These are phyloP conservation scores for Poeciliopsis turneri DNA, from an alignment of 2,797 vertebrate species.

Conservation along the genomic window DNA sequence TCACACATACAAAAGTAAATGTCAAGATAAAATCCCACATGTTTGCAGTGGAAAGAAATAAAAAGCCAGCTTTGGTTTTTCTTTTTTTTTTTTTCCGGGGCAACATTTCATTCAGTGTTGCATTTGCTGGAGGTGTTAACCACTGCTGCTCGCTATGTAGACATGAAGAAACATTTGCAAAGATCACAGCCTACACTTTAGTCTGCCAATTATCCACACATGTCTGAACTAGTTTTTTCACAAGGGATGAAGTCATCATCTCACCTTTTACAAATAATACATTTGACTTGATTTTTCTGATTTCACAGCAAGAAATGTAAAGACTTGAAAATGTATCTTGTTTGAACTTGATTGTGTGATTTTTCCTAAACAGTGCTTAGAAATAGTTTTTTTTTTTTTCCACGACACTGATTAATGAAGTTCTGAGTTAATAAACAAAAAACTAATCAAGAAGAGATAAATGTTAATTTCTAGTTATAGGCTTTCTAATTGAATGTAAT, in stretches of 20 bases:
- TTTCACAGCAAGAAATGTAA: background rate
- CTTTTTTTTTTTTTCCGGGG: background rate
- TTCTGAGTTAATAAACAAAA: background rate
- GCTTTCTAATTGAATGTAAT: background rate
- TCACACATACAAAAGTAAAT: constrained; percentile 1
- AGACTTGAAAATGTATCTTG: background rate
- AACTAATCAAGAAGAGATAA: background rate
- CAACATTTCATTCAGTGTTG: background rate
- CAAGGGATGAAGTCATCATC: too few relatives aligned
- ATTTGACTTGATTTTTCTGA: background rate
- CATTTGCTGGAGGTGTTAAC: constrained; percentile 51
- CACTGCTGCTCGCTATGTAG: constrained; percentile 4
- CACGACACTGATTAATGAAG: background rate
- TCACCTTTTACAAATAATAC: background rate
- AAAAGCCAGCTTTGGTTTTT: background rate
- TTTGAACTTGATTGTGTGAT: background rate
- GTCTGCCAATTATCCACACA: background rate
- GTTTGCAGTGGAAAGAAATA: constrained; percentile 26
- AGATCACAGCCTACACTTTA: constrained; percentile 24
- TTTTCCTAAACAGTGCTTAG: too few relatives aligned
- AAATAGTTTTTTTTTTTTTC: too few relatives aligned
- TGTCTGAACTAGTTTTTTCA: background rate
- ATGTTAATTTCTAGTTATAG: background rate
- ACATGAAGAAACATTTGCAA: background rate
- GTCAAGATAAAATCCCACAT: background rate